Evolutionary conservation across 2,113 vertebrate genomes (phyloP), one percentile per base, ranked within the genome.

Genomic region (Cnemophilus loriae): DNA sequence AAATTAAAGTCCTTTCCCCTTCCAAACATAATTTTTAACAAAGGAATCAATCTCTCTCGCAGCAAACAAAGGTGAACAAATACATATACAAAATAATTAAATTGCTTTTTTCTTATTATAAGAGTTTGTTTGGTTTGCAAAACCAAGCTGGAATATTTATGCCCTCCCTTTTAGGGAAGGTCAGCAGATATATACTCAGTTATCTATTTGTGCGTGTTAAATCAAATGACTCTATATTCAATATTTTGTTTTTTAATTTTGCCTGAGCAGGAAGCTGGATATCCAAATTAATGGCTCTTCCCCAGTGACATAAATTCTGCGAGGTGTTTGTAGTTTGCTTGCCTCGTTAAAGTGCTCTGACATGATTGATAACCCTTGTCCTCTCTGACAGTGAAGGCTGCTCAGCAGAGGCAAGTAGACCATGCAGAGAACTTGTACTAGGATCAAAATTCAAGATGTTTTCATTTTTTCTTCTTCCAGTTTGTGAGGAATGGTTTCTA

Each of bases 171-270:
- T 96, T 93, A 90, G 86, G 87, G 49, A 97, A 98, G 95, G 94
- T 95, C 87, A 96, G 71, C 76, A 97, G 96, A 95, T 95, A 96
- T 52, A 96, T 33, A 87, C 87, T 92, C 90, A 91, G 86, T 95
- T 89, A 89, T 93, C 74, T 96, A 81, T 96, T 98, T 97, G 79
- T 83, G 80, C 55, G 28, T 2, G 32, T 69, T 98, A 97, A 97
- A 97, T 97, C 96, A 97, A 93, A 86, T 0, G 28, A 88, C 94
- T 92, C 61, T 87, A 85, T 93, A 97, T 97, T 96, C 97, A 97
- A 95, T 97, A 97, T 97, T 97, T 98, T 97, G 95, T 96, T 97
- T 97, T 97, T 97, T 92, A 97, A 95, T 98, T 98, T 97, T 98
- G 80, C 74, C 93, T 93, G 94, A 97, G 92, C 64, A 46, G 94